phyloP scores from a whole-genome alignment of 2,113 vertebrate genomes.

The Aptenodytes patagonicus region DNA sequence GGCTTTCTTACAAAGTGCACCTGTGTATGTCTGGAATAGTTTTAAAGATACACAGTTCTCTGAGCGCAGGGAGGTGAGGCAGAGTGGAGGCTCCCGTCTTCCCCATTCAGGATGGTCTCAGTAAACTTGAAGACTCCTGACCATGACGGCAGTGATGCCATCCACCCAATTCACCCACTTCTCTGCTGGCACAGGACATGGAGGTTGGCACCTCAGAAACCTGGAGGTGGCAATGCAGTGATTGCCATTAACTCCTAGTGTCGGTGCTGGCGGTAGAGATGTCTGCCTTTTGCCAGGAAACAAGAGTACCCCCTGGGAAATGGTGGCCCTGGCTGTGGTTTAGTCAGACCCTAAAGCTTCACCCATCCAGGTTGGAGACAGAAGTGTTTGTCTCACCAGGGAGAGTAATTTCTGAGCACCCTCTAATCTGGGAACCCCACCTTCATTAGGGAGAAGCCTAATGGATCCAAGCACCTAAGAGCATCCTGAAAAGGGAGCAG shows the following conservation, averaged over 20 bases:
- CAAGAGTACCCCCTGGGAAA: neutral
- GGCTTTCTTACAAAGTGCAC: neutral
- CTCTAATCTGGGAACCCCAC: neutral
- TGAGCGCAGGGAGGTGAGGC: neutral
- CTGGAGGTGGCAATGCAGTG: neutral
- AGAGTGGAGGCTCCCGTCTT: neutral
- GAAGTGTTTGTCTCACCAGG: neutral
- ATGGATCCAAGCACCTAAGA: neutral
- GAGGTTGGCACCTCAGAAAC: neutral
- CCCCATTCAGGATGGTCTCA: neutral
- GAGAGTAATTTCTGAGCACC: neutral
- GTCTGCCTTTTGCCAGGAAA: neutral
- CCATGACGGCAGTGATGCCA: fast-evolving
- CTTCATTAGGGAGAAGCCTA: neutral
- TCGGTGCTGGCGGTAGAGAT: fast-evolving
- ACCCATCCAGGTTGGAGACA: neutral
- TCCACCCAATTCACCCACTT: neutral
- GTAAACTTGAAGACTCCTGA: neutral
- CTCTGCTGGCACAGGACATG: neutral
- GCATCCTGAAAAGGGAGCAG: neutral
- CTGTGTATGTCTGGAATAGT: neutral
- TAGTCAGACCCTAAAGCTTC: neutral
- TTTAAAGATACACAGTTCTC: neutral
- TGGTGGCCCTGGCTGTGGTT: neutral
- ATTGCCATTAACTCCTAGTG: neutral